phyloP scores from a whole-genome alignment of 2,888 invertebrate species.

The Eilema caniola region DNA sequence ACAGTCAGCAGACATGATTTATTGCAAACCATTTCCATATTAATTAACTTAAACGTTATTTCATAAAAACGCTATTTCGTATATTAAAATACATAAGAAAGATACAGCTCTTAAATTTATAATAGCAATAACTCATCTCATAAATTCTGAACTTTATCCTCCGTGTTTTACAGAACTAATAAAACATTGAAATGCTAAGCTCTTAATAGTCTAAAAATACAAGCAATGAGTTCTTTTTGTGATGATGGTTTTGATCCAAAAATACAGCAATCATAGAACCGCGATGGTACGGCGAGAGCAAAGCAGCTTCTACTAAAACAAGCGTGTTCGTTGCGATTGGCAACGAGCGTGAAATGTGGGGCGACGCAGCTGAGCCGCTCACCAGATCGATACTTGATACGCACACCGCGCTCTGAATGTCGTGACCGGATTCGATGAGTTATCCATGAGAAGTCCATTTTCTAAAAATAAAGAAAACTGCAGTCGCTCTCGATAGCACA shows the following conservation, averaged over 20 bases:
- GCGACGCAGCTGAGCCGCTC: constrained; percentile 77
- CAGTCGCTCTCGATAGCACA: constrained; percentile 35
- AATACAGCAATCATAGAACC: constrained; percentile 51
- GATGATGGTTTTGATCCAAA: constrained; percentile 61
- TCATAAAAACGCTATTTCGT: constrained; percentile 9
- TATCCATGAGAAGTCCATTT: constrained; percentile 57
- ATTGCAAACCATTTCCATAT: constrained; percentile 3
- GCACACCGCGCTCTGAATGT: constrained; percentile 78
- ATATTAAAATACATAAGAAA: not conserved
- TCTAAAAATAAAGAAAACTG: constrained; percentile 57
- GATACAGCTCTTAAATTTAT: constrained; percentile 20
- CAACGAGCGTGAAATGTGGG: constrained; percentile 79
- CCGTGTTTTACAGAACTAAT: constrained; percentile 39
- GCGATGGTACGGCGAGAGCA: constrained; percentile 51
- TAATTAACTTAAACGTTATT: constrained; percentile 13
- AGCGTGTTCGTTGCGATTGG: constrained; percentile 69
- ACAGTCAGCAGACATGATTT: not conserved
- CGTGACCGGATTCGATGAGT: constrained; percentile 73
- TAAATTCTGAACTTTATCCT: constrained; percentile 38
- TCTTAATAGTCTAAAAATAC: constrained; percentile 55
- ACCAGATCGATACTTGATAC: constrained; percentile 83
- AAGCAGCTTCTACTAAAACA: constrained; percentile 55
- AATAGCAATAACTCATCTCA: constrained; percentile 25
- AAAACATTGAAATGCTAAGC: constrained; percentile 53
- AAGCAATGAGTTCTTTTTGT: constrained; percentile 53